Evolutionary conservation across 2,797 vertebrate genomes (phyloP).

Genomic region (Adrianichthys oophorus): DNA sequence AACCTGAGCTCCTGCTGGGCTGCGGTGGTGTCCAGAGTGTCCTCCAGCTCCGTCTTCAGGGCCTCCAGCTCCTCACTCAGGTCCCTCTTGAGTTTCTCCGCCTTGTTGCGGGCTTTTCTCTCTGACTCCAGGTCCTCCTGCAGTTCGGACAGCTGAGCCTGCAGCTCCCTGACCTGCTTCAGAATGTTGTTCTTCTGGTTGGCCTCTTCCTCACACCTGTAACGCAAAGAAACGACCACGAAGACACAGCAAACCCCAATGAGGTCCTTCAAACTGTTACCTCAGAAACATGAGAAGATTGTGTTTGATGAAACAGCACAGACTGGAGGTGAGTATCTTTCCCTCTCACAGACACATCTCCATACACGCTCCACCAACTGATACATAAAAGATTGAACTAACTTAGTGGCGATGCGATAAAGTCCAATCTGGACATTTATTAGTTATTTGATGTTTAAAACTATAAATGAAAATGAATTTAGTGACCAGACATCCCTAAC

Average conservation of each 20-base stretch:
- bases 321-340: no score
- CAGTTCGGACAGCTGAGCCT: conserved; percentile 92
- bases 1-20: conserved; percentile 97
- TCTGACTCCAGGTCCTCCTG: conserved; percentile 97
- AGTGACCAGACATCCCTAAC: no score
- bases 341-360: no score
- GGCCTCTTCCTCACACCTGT: conserved; percentile 91
- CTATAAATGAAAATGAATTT: no score
- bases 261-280: no score
- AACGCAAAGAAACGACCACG: not conserved
- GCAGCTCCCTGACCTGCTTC: conserved; percentile 91
- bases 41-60: conserved; percentile 95
- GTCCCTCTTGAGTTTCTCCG: conserved; percentile 96
- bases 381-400: no score
- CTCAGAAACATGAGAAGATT: no score
- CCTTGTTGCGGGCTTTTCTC: conserved; percentile 91
- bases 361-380: no score
- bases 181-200: conserved; percentile 93
- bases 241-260: not conserved
- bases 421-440: no score
- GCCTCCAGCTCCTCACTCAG: conserved; percentile 96
- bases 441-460: no score
- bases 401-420: no score
- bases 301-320: no score
- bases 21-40: conserved; percentile 95